Conservation (phyloP, 2,888 invertebrate genomes). For the Steromphala cineraria region DNA sequence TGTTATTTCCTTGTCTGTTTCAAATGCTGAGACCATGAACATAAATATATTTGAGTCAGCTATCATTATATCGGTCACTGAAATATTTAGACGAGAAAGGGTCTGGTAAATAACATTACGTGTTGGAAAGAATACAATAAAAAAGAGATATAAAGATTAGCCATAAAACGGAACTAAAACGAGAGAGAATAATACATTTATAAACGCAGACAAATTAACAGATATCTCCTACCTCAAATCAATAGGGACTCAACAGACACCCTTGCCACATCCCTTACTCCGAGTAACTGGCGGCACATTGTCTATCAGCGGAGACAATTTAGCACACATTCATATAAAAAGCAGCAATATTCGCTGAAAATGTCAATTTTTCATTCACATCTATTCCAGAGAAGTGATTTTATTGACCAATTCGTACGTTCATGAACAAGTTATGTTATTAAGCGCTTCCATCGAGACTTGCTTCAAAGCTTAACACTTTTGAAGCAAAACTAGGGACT, state of each 20-base stretch:
- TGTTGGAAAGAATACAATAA: too few relatives aligned
- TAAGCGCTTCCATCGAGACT: not conserved
- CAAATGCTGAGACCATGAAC: too few relatives aligned
- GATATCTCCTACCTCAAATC: not conserved
- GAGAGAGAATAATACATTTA: not conserved
- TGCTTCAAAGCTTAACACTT: too few relatives aligned
- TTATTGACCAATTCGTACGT: not conserved
- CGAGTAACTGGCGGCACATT: not conserved
- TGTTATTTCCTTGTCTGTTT: too few relatives aligned
- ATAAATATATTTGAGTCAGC: too few relatives aligned
- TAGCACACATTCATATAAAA: conserved; percentile 15
- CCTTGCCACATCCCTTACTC: not conserved
- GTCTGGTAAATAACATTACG: too few relatives aligned
- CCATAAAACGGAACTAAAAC: too few relatives aligned
- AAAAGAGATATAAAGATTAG: too few relatives aligned
- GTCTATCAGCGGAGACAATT: not conserved
- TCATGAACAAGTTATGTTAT: not conserved
- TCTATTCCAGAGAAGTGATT: conserved; percentile 11
- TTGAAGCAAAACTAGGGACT: too few relatives aligned
- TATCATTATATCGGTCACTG: too few relatives aligned
- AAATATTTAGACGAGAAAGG: too few relatives aligned
- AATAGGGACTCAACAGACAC: not conserved
- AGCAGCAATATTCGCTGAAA: not conserved
- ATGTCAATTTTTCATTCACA: conserved; percentile 16
- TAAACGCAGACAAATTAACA: conserved; percentile 7